Evolutionary conservation across 2,888 invertebrate genomes (phyloP).

Genomic region (Biston betularia): DNA sequence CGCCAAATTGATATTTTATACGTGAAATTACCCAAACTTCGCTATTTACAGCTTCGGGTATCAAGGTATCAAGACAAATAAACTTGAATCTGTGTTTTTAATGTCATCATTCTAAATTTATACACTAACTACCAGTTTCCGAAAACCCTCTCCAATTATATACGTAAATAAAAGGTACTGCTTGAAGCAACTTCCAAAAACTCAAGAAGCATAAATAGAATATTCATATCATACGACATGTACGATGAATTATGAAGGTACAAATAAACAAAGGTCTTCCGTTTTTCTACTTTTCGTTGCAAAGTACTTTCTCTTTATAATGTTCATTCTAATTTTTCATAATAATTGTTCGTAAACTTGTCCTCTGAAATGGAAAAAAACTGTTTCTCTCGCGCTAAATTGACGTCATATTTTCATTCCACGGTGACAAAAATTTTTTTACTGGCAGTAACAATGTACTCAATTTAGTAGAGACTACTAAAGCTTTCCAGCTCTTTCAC

Average conservation of each 20-base stretch:
- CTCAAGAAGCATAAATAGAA: slow-evolving; percentile 16
- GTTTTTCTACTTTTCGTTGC: slow-evolving; percentile 35
- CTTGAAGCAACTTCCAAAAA: background rate
- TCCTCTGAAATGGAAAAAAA: slow-evolving; percentile 45
- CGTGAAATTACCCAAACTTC: slow-evolving; percentile 33
- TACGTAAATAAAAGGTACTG: too few relatives aligned
- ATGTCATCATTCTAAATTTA: background rate
- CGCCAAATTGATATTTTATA: slow-evolving; percentile 61
- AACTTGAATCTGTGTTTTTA: background rate
- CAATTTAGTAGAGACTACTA: slow-evolving; percentile 68
- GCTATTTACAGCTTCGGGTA: slow-evolving; percentile 43
- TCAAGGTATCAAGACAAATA: slow-evolving; percentile 1
- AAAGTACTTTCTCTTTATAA: slow-evolving; percentile 16
- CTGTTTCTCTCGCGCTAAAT: slow-evolving; percentile 53
- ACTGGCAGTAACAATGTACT: slow-evolving; percentile 67
- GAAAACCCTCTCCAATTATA: too few relatives aligned
- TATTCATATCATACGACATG: slow-evolving; percentile 7
- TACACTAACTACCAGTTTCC: too few relatives aligned
- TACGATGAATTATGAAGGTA: background rate
- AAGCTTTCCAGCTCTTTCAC: slow-evolving; percentile 68
- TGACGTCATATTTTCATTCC: slow-evolving; percentile 53
- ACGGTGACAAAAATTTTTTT: slow-evolving; percentile 46
- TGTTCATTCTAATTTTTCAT: slow-evolving; percentile 48
- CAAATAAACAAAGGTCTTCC: slow-evolving; percentile 24
- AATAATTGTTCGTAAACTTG: slow-evolving; percentile 48